Percentiles rank a stretch among this genome's conserved stretches.
Evolutionary conservation across 1,140 invertebrate genomes (phyloP).

Genomic region (Meloidogyne floridensis): DNA sequence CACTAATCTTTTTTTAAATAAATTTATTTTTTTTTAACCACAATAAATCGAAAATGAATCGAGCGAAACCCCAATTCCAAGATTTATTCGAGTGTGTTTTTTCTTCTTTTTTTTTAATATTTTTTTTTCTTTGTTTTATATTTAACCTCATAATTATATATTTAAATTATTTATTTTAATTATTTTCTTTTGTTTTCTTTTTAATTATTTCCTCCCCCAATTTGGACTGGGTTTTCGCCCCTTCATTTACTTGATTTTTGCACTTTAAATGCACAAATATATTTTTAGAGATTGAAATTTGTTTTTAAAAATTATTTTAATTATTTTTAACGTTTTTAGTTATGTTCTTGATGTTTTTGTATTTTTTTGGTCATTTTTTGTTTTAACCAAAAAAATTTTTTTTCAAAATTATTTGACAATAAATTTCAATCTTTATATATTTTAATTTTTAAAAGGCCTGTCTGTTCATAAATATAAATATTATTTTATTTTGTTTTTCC

Average conservation of each 20-base stretch:
- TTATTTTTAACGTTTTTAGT: neutral
- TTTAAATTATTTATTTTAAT: slow-evolving; percentile 7
- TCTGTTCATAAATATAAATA: too few species aligned
- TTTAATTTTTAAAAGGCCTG: too few species aligned
- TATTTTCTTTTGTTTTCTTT: too few species aligned
- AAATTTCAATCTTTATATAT: too few species aligned
- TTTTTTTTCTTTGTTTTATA: neutral
- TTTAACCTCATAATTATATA: neutral
- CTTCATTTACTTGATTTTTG: slow-evolving; percentile 28
- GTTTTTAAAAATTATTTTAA: neutral
- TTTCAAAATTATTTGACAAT: neutral
- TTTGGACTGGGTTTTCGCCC: slow-evolving; percentile 30
- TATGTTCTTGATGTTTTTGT: neutral
- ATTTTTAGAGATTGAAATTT: neutral
- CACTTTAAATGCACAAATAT: neutral
- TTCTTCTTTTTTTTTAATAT: neutral
- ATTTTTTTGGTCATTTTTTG: neutral
- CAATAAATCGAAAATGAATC: slow-evolving; percentile 20
- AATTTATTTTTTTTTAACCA: too few species aligned
- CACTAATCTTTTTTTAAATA: too few species aligned
- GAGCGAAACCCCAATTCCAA: slow-evolving; percentile 26
- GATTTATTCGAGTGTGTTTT: slow-evolving; percentile 32
- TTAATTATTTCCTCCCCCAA: neutral
- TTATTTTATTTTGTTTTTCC: too few species aligned
- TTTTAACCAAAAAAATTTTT: neutral